Conservation (phyloP, 1,140 invertebrate genomes). For the Heliconius hermathena region DNA sequence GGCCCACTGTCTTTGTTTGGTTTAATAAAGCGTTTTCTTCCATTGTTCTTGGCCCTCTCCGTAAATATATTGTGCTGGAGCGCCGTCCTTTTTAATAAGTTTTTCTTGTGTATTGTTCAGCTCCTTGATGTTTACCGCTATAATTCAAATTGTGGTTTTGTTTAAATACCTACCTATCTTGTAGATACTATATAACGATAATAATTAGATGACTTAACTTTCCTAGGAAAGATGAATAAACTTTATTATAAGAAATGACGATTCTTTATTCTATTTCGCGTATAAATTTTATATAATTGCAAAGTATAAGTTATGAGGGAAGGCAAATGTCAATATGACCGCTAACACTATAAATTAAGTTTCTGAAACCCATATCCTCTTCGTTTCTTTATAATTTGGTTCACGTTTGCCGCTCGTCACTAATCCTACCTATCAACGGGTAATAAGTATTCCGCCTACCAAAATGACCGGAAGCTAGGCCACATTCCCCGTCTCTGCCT, state of each 20-base stretch:
- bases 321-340: neutral
- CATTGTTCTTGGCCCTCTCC: conserved; percentile 40
- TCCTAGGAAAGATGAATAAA: neutral
- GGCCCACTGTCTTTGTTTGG: conserved; percentile 39
- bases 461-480: conserved; percentile 63
- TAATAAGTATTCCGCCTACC: conserved; percentile 26
- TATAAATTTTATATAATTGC: neutral
- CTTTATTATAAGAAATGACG: neutral
- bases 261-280: neutral
- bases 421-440: conserved; percentile 23
- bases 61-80: conserved; percentile 36
- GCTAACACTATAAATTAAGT: neutral
- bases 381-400: conserved; percentile 16
- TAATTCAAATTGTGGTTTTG: conserved; percentile 26
- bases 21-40: conserved; percentile 39
- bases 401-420: conserved; percentile 5
- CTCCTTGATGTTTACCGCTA: conserved; percentile 34
- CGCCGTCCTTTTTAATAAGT: conserved; percentile 39
- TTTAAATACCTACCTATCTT: neutral
- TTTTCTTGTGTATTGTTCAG: conserved; percentile 37
- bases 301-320: neutral
- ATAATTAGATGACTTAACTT: conserved; percentile 1
- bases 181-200: conserved; percentile 11
- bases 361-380: neutral
- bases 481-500: conserved; percentile 57